These are phyloP conservation scores for Ichneumon xanthorius DNA, from an alignment of 2,888 invertebrate genomes.

Conservation along the genomic window DNA sequence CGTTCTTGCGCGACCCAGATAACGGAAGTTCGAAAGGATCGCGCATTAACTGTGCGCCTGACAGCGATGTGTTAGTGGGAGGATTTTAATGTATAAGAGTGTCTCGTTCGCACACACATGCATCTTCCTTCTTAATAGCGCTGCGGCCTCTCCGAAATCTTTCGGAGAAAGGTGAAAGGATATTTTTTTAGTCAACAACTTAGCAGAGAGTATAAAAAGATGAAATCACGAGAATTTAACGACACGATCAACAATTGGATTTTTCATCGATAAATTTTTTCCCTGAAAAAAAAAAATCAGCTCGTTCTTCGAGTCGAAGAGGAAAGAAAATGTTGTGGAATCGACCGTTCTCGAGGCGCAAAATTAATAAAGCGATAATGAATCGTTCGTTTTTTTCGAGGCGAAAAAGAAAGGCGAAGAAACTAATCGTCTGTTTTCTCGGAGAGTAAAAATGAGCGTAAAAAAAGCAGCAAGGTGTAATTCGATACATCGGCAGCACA, in stretches of 20 bases:
- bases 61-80: slow-evolving; percentile 3
- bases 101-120: slow-evolving; percentile 12
- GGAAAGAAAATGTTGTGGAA: too few species aligned
- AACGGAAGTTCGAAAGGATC: slow-evolving; percentile 56
- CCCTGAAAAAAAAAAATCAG: neutral
- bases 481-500: slow-evolving; percentile 50
- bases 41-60: neutral
- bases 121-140: slow-evolving; percentile 6
- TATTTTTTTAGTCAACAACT: slow-evolving; percentile 10
- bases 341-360: too few species aligned
- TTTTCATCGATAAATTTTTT: neutral
- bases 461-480: slow-evolving; percentile 28
- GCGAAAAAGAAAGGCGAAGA: neutral
- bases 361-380: too few species aligned
- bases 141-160: slow-evolving; percentile 14
- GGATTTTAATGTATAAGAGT: slow-evolving; percentile 14
- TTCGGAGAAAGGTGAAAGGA: slow-evolving; percentile 61
- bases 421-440: slow-evolving; percentile 33
- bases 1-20: slow-evolving; percentile 66
- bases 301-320: neutral
- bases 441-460: slow-evolving; percentile 8
- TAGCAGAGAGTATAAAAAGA: neutral
- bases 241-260: neutral
- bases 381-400: neutral
- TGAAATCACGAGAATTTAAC: slow-evolving; percentile 1